Percentiles rank a stretch among this genome's conserved stretches.
Evolutionary conservation across 2,888 invertebrate species (phyloP).

Genomic region (Leptarthrus brevirostris): DNA sequence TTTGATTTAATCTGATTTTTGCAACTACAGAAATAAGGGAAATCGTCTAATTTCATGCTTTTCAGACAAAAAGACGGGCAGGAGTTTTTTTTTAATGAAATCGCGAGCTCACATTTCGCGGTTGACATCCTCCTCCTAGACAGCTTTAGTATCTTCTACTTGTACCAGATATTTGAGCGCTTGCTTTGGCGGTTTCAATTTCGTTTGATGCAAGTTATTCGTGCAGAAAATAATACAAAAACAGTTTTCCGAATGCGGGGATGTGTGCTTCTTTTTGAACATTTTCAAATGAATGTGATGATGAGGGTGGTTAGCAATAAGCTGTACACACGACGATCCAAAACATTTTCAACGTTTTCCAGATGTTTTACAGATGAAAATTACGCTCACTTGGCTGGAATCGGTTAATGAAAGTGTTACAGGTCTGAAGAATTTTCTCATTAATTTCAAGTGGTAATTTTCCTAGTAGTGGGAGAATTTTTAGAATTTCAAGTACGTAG

Average conservation of each 20-base stretch:
- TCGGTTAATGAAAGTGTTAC: constrained; percentile 17
- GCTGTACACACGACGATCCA: not conserved
- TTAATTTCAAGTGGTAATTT: constrained; percentile 35
- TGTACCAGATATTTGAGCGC: constrained; percentile 24
- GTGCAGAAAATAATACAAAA: constrained; percentile 40
- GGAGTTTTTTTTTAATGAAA: constrained; percentile 17
- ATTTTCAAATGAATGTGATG: constrained; percentile 18
- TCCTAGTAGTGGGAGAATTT: too few species aligned
- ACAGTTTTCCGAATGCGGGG: constrained; percentile 1
- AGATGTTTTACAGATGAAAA: constrained; percentile 17
- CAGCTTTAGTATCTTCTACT: not conserved
- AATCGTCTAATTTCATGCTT: constrained; percentile 30
- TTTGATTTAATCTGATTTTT: constrained; percentile 22
- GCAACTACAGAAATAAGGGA: constrained; percentile 4
- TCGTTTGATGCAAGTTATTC: constrained; percentile 46
- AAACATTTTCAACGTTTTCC: not conserved
- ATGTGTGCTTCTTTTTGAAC: constrained; percentile 22
- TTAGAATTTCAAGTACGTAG: constrained; percentile 6
- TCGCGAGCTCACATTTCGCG: constrained; percentile 12
- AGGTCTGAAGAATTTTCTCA: constrained; percentile 14
- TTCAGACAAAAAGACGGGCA: not conserved
- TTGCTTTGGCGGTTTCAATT: constrained; percentile 35
- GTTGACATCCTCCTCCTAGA: not conserved
- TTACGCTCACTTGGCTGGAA: not conserved
- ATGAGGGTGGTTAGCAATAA: not conserved